Conservation (phyloP, 2,113 vertebrate genomes). For the Chionis minor region DNA sequence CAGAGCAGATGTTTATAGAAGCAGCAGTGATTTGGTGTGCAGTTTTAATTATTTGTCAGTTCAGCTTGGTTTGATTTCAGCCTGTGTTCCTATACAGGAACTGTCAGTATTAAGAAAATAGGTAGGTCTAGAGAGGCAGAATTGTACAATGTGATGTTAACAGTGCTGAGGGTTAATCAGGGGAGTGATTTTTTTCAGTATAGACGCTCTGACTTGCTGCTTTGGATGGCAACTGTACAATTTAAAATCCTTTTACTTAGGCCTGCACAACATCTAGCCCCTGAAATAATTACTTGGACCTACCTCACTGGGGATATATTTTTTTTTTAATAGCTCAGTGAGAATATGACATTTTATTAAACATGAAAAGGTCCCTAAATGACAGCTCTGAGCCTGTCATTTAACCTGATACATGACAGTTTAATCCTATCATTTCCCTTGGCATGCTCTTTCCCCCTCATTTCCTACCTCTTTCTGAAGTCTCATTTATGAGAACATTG, state of each 20-base stretch:
- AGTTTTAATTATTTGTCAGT: constrained; percentile 26
- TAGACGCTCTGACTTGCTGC: neutral
- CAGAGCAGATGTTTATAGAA: neutral
- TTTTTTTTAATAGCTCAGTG: neutral
- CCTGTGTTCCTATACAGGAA: neutral
- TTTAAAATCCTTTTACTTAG: neutral
- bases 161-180: neutral
- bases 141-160: neutral
- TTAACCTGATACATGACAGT: neutral
- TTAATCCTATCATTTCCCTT: neutral
- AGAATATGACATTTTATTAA: constrained; percentile 6
- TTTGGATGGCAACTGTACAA: neutral
- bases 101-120: neutral
- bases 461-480: neutral
- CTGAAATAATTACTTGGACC: neutral
- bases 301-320: neutral
- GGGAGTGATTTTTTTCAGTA: neutral
- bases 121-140: neutral
- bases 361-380: neutral
- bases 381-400: neutral
- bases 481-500: neutral
- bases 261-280: neutral
- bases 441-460: neutral
- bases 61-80: neutral
- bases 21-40: neutral